These are phyloP conservation scores for Platycercus adscitus DNA, from an alignment of 2,113 vertebrate species.

Conservation along the genomic window DNA sequence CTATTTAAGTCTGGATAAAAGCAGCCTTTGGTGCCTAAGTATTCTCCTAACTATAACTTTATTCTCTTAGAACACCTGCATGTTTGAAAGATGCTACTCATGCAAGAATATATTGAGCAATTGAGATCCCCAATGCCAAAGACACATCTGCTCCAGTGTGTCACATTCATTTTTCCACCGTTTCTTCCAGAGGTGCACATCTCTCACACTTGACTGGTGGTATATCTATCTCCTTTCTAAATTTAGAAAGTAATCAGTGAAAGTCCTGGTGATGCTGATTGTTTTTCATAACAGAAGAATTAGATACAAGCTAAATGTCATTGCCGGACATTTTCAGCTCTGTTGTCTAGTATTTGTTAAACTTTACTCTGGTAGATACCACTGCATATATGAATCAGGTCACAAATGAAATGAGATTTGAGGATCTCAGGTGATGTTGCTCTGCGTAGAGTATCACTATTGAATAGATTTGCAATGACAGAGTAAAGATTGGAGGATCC, in stretches of 20 bases:
- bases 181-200: not conserved
- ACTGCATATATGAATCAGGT: not conserved
- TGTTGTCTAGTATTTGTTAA: not conserved
- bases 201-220: not conserved
- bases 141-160: not conserved
- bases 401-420: not conserved
- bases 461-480: not conserved
- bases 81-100: not conserved
- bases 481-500: not conserved
- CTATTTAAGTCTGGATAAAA: not conserved
- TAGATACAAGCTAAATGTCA: not conserved
- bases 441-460: not conserved
- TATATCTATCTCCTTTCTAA: not conserved
- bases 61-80: not conserved
- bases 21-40: not conserved
- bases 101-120: not conserved
- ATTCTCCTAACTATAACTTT: not conserved
- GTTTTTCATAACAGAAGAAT: not conserved
- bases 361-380: not conserved
- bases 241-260: not conserved
- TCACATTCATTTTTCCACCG: not conserved
- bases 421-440: not conserved
- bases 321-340: not conserved
- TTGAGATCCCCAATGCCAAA: not conserved
- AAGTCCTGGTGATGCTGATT: not conserved